phyloP scores from a whole-genome alignment of 2,888 invertebrate species.

The Aleiodes leptofemur region DNA sequence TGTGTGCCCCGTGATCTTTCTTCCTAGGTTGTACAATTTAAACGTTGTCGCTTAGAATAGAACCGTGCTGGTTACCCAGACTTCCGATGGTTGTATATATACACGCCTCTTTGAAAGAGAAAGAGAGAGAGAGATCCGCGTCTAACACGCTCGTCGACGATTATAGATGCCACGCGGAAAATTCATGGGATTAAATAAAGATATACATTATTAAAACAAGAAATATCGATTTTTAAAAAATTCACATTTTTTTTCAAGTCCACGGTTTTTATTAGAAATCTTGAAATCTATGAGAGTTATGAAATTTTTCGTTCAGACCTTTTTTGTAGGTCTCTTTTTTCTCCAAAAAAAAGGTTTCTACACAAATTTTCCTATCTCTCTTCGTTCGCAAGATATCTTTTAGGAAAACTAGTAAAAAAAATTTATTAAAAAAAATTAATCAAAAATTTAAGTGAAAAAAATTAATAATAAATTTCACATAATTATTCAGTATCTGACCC shows the following conservation, averaged over 20 bases:
- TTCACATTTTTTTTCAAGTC: not conserved
- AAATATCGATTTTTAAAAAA: not conserved
- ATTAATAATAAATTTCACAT: constrained; percentile 1
- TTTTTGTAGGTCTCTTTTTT: no score
- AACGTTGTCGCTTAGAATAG: constrained; percentile 59
- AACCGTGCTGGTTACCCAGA: constrained; percentile 63
- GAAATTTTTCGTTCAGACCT: no score
- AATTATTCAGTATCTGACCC: constrained; percentile 22
- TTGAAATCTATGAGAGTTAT: no score
- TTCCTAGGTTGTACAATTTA: constrained; percentile 51
- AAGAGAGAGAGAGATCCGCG: constrained; percentile 38
- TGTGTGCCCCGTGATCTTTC: constrained; percentile 46
- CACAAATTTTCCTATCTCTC: not conserved
- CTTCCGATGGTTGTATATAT: constrained; percentile 56
- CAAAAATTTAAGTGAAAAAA: not conserved
- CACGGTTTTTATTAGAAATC: no score
- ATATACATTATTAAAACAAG: not conserved
- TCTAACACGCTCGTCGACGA: constrained; percentile 53
- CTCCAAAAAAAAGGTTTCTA: not conserved
- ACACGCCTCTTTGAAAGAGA: constrained; percentile 14
- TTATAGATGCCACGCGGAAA: constrained; percentile 40
- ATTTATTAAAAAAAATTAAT: not conserved
- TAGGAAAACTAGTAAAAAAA: not conserved
- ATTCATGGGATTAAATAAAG: constrained; percentile 5
- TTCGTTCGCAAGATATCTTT: no score